These are phyloP conservation scores for Zosterops borbonicus DNA, from an alignment of 2,113 vertebrate genomes.

Conservation along the genomic window DNA sequence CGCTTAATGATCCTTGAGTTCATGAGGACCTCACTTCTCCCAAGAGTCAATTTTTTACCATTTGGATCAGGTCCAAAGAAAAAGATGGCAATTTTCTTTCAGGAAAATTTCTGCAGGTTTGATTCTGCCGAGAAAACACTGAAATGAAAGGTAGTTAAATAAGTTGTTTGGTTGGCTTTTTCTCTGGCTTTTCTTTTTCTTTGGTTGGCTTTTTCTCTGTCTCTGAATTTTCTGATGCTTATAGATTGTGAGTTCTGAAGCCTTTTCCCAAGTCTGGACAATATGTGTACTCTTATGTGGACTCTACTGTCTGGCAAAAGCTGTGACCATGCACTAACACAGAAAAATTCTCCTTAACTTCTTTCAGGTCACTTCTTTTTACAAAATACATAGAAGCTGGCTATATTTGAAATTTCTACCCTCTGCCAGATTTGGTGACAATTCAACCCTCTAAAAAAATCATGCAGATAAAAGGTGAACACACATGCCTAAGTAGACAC, in stretches of 20 bases:
- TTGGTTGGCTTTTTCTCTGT: not conserved
- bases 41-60: not conserved
- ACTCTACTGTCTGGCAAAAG: not conserved
- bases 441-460: not conserved
- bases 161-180: not conserved
- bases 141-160: not conserved
- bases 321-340: not conserved
- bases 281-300: rapidly evolving
- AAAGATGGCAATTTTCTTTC: not conserved
- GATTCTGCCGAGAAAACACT: not conserved
- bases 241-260: not conserved
- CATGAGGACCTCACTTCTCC: not conserved
- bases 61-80: not conserved
- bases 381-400: not conserved
- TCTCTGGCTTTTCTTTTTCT: not conserved
- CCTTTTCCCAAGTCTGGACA: not conserved
- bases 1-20: not conserved
- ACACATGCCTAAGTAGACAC: not conserved
- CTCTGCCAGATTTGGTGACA: not conserved
- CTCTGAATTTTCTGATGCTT: not conserved
- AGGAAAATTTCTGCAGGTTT: not conserved
- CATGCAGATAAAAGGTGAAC: not conserved
- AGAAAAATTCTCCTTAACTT: not conserved
- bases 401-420: not conserved
- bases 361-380: not conserved